These are phyloP conservation scores for Drosophila greeni DNA, from an alignment of 2,888 invertebrate genomes.

Conservation along the genomic window DNA sequence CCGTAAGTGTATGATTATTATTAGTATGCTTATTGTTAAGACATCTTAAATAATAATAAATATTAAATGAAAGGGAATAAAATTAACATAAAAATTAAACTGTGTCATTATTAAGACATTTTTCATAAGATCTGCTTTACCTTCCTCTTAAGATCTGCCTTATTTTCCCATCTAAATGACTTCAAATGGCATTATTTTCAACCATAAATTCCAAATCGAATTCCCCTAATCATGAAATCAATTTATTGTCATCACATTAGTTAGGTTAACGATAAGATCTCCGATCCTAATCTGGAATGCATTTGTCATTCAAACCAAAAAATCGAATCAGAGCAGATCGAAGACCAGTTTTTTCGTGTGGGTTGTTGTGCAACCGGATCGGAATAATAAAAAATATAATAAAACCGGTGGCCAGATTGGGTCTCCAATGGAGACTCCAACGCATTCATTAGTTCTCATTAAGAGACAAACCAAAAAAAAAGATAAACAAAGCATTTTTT, in stretches of 20 bases:
- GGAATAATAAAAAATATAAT: constrained; percentile 24
- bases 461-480: too few relatives aligned
- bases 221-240: constrained; percentile 34
- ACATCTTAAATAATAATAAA: constrained; percentile 1
- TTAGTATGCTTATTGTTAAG: constrained; percentile 10
- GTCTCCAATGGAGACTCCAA: constrained; percentile 15
- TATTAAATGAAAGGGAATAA: neutral
- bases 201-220: constrained; percentile 24
- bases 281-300: constrained; percentile 34
- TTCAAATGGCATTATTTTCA: constrained; percentile 29
- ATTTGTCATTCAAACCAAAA: constrained; percentile 35
- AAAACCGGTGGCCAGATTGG: constrained; percentile 34
- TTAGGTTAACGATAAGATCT: constrained; percentile 25
- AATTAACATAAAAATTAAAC: neutral
- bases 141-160: too few relatives aligned
- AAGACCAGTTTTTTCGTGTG: constrained; percentile 27
- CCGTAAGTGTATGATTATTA: constrained; percentile 5
- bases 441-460: constrained; percentile 49
- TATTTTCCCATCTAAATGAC: constrained; percentile 27
- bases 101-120: neutral
- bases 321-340: constrained; percentile 38
- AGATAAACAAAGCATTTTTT: constrained; percentile 67
- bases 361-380: constrained; percentile 34
- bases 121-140: too few relatives aligned
- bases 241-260: constrained; percentile 45